Base-by-base conservation (phyloP, 1,140 invertebrate genomes). In the Grapholita molesta region DNA sequence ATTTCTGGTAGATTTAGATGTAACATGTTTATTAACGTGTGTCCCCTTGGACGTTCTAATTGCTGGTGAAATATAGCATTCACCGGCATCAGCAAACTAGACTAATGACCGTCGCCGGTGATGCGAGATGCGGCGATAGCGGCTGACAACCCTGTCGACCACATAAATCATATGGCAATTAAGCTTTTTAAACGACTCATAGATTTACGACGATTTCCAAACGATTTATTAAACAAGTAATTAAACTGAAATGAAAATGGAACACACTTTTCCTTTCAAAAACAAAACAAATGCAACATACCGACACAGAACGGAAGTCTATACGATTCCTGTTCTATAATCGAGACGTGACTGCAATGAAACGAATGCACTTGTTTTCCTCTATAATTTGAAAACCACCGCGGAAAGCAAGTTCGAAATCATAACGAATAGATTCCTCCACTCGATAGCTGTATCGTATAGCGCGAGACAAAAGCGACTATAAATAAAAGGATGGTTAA, bases 401-500 rank as follows among this genome's bases (percentile, higher is more conserved):
- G 38, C 24, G 32, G 53, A 66, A 73, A 66, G 57, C 70, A 61
- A 48, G 67, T 70, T 75, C 71, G 70, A 74, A 82, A 84, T 84
- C 78, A 80, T 82, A 84, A 79, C 80, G 75, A 79, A 77, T 76
- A 87, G 82, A 84, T 86, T 68, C 67, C 66, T 68, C 67, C 70
- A 11, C 72, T 73, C 74, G 85, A 88, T 88, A 86, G 75, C 77
- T 77, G 77, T 75, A 73, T 71, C 74, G 52, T 75, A 73, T 71
- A 71, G 52, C 57, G 61, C 66, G 73, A 78, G 79, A 80, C 82
- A 84, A 82, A 79, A 78, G 82, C 73, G 70, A 76, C 77, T 73
- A 86, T 89, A 89, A 89, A 89, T 87, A 89, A 87, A 83, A 82
- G 77, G 76, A 77, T 77, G 79, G 76, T 83, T 83, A 86, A 86